These are phyloP conservation scores for Apamea epomidion DNA, from an alignment of 2,888 invertebrate species.

Conservation along the genomic window DNA sequence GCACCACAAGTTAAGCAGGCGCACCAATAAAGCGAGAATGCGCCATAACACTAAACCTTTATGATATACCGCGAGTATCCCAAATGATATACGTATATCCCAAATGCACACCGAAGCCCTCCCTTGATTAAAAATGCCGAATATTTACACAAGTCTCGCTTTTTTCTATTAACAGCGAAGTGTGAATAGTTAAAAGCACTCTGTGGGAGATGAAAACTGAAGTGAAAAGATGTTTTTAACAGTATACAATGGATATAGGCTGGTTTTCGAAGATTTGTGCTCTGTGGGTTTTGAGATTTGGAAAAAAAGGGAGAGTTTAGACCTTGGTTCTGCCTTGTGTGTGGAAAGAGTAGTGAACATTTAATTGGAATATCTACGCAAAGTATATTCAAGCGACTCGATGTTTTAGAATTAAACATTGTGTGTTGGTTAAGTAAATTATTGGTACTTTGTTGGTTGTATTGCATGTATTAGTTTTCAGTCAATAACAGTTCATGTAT, in stretches of 20 bases:
- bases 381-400: neutral
- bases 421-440: neutral
- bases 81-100: constrained; percentile 61
- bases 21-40: constrained; percentile 51
- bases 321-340: neutral
- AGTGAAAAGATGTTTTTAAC: constrained; percentile 44
- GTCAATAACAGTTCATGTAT: neutral
- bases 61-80: constrained; percentile 58
- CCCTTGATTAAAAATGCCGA: constrained; percentile 72
- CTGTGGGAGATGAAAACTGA: constrained; percentile 66
- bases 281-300: neutral
- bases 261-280: constrained; percentile 32
- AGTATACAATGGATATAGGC: constrained; percentile 31
- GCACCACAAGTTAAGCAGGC: constrained; percentile 50
- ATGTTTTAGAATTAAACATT: neutral
- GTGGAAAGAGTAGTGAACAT: neutral
- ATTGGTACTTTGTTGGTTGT: neutral
- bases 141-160: constrained; percentile 63
- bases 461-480: neutral
- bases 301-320: neutral
- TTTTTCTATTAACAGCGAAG: constrained; percentile 68
- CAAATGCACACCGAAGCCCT: constrained; percentile 64
- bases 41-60: constrained; percentile 63
- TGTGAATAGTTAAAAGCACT: constrained; percentile 75
- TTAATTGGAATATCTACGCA: neutral